Base-by-base conservation (phyloP, 2,113 vertebrate genomes). In the Mobula birostris region DNA sequence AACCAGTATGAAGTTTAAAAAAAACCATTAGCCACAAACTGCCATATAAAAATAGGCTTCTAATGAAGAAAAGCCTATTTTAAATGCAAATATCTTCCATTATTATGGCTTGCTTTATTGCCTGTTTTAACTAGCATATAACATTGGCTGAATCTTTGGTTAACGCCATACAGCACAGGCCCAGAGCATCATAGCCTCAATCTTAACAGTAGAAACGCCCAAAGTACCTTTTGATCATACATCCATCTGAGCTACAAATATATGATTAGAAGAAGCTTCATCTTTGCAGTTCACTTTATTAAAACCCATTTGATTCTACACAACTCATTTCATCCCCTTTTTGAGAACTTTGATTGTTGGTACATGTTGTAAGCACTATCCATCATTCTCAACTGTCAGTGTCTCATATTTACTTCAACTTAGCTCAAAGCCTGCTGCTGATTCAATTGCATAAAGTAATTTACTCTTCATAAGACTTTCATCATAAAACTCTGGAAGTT, bases 401-500 rank as follows among this genome's bases (percentile, higher is more conserved):
- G 7, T 72, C 90, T 7, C 40, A 56, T 76, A 74, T 48, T 93
- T 1, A 0, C 94, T 96, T 99, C 98, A 99, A 97, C 98, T 99
- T 94, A 99, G 96, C 96, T 99, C 99, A 94, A 99, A 99, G 94
- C 99, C 99, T 2, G 99, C 98, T 0, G 99, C 98, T 58, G 99
- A 99, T 96, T 99, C 99, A 61, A 99, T 98, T 95, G 99, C 99
- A 5, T 99, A 99, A 24, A 99, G 97, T 36, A 99, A 98, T 95
- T 99, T 99, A 96, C 97, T 98, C 91, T 97, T 98, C 98, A 99
- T 98, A 94, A 98, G 97, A 2, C 98, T 96, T 95, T 98, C 97
- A 0, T 99, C 98, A 24, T 97, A 98, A 96, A 99, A 99, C 96
- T 99, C 99, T 0, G 99, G 99, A 48, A 99, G 98, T 96, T 99